phyloP scores from a whole-genome alignment of 1,140 invertebrate species.

The Macrocentrus cingulum region DNA sequence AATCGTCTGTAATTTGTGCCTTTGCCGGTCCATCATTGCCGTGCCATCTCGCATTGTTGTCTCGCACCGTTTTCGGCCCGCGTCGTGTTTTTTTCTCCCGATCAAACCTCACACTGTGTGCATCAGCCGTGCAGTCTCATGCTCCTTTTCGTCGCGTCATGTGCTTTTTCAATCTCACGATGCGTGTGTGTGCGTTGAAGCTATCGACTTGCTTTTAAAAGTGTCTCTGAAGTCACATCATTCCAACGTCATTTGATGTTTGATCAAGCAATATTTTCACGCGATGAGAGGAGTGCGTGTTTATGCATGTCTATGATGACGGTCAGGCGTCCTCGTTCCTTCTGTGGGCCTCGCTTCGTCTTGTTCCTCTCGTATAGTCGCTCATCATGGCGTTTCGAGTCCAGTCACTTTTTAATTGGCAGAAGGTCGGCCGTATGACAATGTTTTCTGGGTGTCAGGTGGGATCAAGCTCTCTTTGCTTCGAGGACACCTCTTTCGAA shows the following conservation, averaged over 20 bases:
- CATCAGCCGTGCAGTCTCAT: too few species aligned
- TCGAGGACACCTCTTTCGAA: too few species aligned
- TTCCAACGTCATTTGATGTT: background rate
- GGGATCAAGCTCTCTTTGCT: too few species aligned
- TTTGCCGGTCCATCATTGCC: conserved; percentile 44
- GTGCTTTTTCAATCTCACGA: background rate
- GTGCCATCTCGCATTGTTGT: conserved; percentile 33
- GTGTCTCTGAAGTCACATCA: background rate
- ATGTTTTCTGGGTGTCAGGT: too few species aligned
- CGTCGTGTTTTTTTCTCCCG: background rate
- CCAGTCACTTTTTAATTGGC: too few species aligned
- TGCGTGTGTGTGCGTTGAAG: background rate
- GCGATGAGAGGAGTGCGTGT: background rate
- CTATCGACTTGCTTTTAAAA: too few species aligned
- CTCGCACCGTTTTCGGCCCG: conserved; percentile 19
- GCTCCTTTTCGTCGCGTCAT: background rate
- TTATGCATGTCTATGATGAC: conserved; percentile 2
- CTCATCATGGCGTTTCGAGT: too few species aligned
- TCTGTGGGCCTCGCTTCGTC: too few species aligned
- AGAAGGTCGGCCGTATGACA: too few species aligned
- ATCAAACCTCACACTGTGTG: too few species aligned
- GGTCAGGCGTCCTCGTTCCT: too few species aligned
- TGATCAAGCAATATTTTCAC: conserved; percentile 11
- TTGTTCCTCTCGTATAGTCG: too few species aligned
- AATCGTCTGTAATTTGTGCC: conserved; percentile 54